These are phyloP conservation scores for Melinaea marsaeus DNA, from an alignment of 2,888 invertebrate species.

Conservation along the genomic window DNA sequence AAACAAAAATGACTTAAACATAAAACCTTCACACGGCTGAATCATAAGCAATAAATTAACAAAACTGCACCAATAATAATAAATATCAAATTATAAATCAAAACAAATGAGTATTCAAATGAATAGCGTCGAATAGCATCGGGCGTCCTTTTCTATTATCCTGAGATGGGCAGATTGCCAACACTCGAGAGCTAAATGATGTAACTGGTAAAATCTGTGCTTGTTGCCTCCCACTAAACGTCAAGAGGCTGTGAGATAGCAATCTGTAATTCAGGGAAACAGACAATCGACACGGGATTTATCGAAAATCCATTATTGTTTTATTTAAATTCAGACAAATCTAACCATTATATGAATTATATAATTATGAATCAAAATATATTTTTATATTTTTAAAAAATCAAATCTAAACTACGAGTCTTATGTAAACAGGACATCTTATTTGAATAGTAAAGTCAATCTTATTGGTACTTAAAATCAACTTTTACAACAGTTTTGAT, in stretches of 20 bases:
- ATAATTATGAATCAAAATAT: too few species aligned
- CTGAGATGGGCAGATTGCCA: slow-evolving; percentile 28
- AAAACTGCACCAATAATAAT: slow-evolving; percentile 1
- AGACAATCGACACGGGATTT: slow-evolving; percentile 3
- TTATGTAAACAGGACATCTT: too few species aligned
- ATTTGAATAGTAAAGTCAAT: too few species aligned
- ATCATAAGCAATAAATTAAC: background rate
- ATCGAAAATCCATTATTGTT: background rate
- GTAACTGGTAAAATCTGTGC: slow-evolving; percentile 25
- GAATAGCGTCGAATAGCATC: slow-evolving; percentile 22
- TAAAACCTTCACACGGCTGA: background rate
- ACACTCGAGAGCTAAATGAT: slow-evolving; percentile 24
- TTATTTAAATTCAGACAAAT: too few species aligned
- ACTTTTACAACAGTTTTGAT: too few species aligned
- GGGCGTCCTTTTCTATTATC: slow-evolving; percentile 27
- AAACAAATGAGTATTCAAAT: slow-evolving; percentile 15
- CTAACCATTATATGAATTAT: too few species aligned
- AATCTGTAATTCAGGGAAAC: slow-evolving; percentile 21
- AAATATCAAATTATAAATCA: slow-evolving; percentile 2
- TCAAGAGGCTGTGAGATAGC: slow-evolving; percentile 22
- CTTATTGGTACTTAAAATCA: too few species aligned
- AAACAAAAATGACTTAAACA: too few species aligned
- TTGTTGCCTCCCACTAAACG: slow-evolving; percentile 29
- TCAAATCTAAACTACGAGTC: too few species aligned
- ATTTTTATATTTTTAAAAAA: too few species aligned